Evolutionary conservation across 2,797 vertebrate species (phyloP).

Genomic region (Denticeps clupeoides): DNA sequence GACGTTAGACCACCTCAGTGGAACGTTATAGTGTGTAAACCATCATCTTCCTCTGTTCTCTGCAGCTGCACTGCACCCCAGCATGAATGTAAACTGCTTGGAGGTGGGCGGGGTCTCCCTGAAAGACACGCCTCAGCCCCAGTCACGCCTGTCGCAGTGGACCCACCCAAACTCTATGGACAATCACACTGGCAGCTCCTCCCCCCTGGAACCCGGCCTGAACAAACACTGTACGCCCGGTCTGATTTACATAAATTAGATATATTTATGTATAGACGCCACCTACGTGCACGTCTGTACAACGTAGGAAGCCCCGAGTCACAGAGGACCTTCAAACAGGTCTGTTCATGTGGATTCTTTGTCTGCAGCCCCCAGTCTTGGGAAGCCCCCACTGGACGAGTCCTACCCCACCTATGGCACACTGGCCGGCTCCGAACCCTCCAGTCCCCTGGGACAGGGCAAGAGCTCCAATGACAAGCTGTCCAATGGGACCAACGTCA

Average conservation of each 20-base stretch:
- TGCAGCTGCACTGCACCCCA: constrained; percentile 87
- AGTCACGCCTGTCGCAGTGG: constrained; percentile 97
- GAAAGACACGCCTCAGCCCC: constrained; percentile 91
- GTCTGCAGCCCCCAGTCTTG: constrained; percentile 79
- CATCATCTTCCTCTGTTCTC: background rate
- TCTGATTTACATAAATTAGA: too few relatives aligned
- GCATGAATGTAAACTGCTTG: constrained; percentile 97
- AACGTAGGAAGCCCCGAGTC: too few relatives aligned
- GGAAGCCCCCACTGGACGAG: constrained; percentile 86
- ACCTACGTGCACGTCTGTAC: too few relatives aligned
- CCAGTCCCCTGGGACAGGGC: constrained; percentile 84
- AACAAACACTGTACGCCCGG: constrained; percentile 78
- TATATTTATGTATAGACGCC: too few relatives aligned
- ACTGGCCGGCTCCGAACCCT: constrained; percentile 78
- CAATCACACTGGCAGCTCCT: constrained; percentile 79
- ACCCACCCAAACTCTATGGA: constrained; percentile 95
- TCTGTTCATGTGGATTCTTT: background rate
- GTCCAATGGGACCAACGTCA: constrained; percentile 92
- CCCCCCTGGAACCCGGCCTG: constrained; percentile 86
- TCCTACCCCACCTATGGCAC: constrained; percentile 89
- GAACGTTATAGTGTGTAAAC: too few relatives aligned
- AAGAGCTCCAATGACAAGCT: constrained; percentile 90
- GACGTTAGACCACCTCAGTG: too few relatives aligned
- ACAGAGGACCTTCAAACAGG: too few relatives aligned
- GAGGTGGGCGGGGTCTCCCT: constrained; percentile 86